phyloP scores from a whole-genome alignment of 2,888 invertebrate genomes.

The Cephus spinipes region DNA sequence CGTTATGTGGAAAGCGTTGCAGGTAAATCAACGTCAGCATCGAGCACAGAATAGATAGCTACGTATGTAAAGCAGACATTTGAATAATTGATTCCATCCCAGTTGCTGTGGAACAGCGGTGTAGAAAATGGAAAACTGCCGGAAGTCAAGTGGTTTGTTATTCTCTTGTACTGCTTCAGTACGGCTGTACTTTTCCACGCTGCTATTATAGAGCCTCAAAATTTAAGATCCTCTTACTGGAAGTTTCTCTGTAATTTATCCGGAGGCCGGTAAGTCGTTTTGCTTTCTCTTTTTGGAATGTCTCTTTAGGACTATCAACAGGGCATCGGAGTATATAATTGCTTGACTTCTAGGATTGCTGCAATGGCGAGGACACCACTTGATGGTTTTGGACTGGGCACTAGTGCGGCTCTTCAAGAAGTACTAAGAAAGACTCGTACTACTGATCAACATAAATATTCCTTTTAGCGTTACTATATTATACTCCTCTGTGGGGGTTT shows the following conservation, averaged over 20 bases:
- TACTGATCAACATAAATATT: slow-evolving; percentile 49
- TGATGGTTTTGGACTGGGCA: slow-evolving; percentile 73
- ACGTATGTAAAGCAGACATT: not conserved
- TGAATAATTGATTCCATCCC: slow-evolving; percentile 38
- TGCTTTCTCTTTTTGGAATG: not conserved
- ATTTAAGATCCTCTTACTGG: slow-evolving; percentile 84
- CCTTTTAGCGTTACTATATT: slow-evolving; percentile 51
- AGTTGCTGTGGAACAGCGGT: slow-evolving; percentile 81
- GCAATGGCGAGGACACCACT: slow-evolving; percentile 72
- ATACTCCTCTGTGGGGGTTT: not conserved
- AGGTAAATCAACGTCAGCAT: slow-evolving; percentile 68
- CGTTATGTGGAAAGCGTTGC: slow-evolving; percentile 84
- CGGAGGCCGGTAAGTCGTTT: slow-evolving; percentile 71
- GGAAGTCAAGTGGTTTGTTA: slow-evolving; percentile 76
- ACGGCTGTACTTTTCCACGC: slow-evolving; percentile 84
- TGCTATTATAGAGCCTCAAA: slow-evolving; percentile 82
- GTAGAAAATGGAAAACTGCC: slow-evolving; percentile 76
- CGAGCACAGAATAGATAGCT: not conserved
- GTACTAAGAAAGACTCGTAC: slow-evolving; percentile 67
- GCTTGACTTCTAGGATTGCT: slow-evolving; percentile 68
- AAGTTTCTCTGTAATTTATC: slow-evolving; percentile 82
- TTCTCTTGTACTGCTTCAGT: slow-evolving; percentile 80
- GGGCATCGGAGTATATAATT: not conserved
- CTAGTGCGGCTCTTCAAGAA: slow-evolving; percentile 68
- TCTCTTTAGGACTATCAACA: not conserved